A percentile compares a stretch with the other conserved stretches of the same genome.
Conservation (phyloP, 2,797 vertebrate genomes). For the Saxicola maurus region DNA sequence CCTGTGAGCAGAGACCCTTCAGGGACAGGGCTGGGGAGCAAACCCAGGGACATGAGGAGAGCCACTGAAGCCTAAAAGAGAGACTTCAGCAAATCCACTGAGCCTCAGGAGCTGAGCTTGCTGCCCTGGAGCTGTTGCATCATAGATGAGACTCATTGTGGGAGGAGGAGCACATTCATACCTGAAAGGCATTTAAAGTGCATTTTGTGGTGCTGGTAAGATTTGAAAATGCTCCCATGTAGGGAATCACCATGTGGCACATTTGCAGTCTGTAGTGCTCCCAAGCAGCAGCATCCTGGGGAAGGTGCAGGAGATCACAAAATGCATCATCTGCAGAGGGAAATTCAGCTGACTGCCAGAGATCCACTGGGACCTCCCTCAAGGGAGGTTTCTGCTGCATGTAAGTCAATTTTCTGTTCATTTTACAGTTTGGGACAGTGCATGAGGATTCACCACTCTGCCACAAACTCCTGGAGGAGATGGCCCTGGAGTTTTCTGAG, state of each 20-base stretch:
- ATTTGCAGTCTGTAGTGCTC: neutral
- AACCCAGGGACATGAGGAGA: neutral
- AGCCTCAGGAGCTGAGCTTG: neutral
- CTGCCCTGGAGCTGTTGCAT: neutral
- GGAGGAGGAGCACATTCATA: neutral
- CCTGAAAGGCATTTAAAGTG: neutral
- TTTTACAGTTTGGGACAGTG: neutral
- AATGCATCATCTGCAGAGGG: neutral
- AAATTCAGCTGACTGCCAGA: neutral
- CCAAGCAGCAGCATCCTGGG: neutral
- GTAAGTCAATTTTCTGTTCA: neutral
- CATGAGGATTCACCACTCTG: neutral
- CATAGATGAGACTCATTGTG: neutral
- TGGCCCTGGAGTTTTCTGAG: neutral
- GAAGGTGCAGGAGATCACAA: neutral
- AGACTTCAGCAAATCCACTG: neutral
- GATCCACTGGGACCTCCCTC: fast-evolving
- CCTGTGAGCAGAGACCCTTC: neutral
- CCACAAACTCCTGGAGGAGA: neutral
- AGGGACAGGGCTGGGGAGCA: neutral
- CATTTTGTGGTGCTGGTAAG: neutral
- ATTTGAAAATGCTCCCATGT: neutral
- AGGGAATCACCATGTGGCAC: fast-evolving
- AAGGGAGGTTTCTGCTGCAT: neutral
- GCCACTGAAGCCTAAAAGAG: fast-evolving